phyloP scores from a whole-genome alignment of 2,113 vertebrate species.

The Leptosomus discolor region DNA sequence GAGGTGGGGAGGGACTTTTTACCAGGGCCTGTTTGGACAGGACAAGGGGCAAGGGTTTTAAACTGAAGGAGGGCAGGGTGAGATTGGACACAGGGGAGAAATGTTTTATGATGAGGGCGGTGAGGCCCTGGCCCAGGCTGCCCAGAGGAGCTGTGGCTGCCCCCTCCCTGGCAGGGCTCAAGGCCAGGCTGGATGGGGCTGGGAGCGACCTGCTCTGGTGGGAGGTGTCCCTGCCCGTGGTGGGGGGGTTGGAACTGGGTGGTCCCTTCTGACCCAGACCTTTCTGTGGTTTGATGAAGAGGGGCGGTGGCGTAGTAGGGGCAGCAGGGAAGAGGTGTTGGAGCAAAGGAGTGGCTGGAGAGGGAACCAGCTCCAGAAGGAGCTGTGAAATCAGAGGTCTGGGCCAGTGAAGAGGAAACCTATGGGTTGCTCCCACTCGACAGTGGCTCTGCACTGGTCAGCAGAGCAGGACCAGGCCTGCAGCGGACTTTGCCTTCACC shows the following conservation, averaged over 20 bases:
- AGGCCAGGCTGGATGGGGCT: accelerated
- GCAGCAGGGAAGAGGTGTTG: background rate
- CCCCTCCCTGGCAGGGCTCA: background rate
- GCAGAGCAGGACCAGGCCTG: background rate
- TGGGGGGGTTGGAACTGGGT: too few species aligned
- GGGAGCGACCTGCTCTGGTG: background rate
- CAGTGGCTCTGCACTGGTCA: background rate
- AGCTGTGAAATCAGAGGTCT: background rate
- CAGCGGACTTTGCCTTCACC: background rate
- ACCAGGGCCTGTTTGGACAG: background rate
- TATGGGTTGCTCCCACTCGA: background rate
- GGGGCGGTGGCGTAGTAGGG: background rate
- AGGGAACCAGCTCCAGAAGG: background rate
- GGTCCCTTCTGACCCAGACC: background rate
- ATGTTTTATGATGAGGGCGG: background rate
- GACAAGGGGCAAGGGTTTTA: background rate
- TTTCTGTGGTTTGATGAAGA: background rate
- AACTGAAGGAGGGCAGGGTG: background rate
- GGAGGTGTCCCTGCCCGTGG: background rate
- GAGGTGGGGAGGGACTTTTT: background rate
- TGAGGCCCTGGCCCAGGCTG: background rate
- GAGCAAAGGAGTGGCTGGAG: background rate
- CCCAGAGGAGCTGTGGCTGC: background rate
- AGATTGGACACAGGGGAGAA: background rate
- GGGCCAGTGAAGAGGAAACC: background rate